Base-by-base conservation (phyloP, 2,888 invertebrate species). In the Magallana nippona region DNA sequence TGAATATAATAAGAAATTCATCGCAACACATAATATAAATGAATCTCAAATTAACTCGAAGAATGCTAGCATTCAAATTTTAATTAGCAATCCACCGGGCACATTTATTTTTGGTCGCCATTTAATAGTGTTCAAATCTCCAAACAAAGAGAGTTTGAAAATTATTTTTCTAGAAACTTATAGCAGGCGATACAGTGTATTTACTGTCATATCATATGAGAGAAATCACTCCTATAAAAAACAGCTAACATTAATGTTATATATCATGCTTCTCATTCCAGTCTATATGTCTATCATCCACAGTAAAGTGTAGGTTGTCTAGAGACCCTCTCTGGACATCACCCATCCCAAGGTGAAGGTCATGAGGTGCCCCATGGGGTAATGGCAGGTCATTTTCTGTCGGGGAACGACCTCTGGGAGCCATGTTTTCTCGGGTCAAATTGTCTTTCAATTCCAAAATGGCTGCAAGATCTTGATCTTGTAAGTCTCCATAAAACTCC, bases 391-490 rank as follows among this genome's bases (percentile, higher is more conserved):
- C 56, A 27, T 79, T 79, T 10, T 27, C 56, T 57, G 27, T 55
- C 2, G 55, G 44, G n/a, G 63, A 44, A 44, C 55, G 32, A 79
- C 10, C 55, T 60, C 62, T 81, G 19, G n/a, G 62, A 44, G 44
- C 62, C 55, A n/a, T 81, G 8, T 80, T 56, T n/a, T 57, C 17
- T 80, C 57, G 22, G 19, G 32, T 87, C 32, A 91, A 79, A 17
- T 89, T 88, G 57, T 90, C 90, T 77, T 91, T 89, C 63, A 91
- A 89, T 78, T 86, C 85, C 17, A 89, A 80, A 11, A 91, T 82
- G 22, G 88, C 85, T 80, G 90, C 89, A 3, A 88, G 86, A 71
- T 90, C 88, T 55, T 86, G 82, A 44, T 87, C 88, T 10, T 87
- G 85, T 71, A 90, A 88, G 71, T 87, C 82, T 27, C 87, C 88